phyloP scores from a whole-genome alignment of 1,140 invertebrate species.

The Steinernema khuongi region DNA sequence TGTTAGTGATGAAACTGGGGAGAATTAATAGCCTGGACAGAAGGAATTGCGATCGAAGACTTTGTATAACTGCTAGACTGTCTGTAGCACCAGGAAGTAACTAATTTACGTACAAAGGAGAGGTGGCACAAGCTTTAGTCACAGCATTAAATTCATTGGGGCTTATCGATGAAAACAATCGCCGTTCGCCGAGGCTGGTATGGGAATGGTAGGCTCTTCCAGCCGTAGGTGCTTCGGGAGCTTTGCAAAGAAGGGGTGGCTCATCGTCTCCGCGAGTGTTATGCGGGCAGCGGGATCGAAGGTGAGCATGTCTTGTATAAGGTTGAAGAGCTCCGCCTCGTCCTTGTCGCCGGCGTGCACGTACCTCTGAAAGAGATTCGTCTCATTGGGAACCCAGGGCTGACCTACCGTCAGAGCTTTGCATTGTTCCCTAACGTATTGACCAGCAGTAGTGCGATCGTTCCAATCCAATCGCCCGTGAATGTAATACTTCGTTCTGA shows the following conservation, averaged over 20 bases:
- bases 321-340: constrained; percentile 83
- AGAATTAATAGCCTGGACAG: no score
- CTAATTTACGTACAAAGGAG: no score
- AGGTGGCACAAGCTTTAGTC: no score
- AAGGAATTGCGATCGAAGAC: no score
- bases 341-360: constrained; percentile 79
- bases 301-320: constrained; percentile 89
- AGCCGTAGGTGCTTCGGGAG: background rate
- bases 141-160: no score
- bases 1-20: no score
- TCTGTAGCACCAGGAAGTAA: no score
- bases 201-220: background rate
- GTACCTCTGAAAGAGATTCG: constrained; percentile 78
- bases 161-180: no score
- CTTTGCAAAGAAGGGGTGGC: constrained; percentile 71
- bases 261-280: constrained; percentile 77
- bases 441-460: constrained; percentile 83
- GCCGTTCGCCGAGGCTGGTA: background rate
- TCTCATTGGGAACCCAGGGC: background rate
- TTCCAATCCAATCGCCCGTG: constrained; percentile 90
- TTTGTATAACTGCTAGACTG: no score
- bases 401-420: constrained; percentile 80
- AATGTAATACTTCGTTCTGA: constrained; percentile 73
- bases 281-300: constrained; percentile 87
- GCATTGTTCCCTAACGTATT: constrained; percentile 95